Conservation (phyloP, 2,113 vertebrate genomes). For the Tauraco erythrolophus region DNA sequence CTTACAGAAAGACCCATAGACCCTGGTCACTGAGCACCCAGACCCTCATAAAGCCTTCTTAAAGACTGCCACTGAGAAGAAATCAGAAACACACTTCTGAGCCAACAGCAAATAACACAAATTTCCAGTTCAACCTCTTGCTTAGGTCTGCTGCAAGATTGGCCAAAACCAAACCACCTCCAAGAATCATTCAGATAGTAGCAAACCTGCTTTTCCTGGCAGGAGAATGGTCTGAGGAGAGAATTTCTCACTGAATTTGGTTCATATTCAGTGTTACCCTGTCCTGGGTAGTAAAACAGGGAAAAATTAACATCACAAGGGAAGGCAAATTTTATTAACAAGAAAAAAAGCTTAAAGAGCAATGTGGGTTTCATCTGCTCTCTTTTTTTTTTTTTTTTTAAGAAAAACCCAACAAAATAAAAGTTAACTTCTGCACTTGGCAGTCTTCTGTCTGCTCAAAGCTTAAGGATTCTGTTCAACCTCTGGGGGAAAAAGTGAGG, state of each 20-base stretch:
- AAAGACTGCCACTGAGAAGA: background rate
- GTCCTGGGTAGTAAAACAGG: background rate
- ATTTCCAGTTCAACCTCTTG: background rate
- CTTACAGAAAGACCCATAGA: background rate
- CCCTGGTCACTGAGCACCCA: background rate
- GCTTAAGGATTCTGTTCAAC: background rate
- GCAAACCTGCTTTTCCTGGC: background rate
- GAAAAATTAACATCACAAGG: background rate
- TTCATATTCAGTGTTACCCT: background rate
- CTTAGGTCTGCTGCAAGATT: background rate
- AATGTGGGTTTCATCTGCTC: background rate
- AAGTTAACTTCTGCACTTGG: background rate
- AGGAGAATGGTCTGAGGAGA: background rate
- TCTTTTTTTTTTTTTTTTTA: background rate
- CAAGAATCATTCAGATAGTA: background rate
- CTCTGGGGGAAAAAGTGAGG: background rate
- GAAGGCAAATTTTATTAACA: constrained; percentile 27
- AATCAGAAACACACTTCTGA: background rate
- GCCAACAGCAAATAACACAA: background rate
- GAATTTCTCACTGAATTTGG: background rate
- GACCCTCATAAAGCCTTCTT: background rate
- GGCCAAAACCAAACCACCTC: background rate
- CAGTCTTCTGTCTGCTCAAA: background rate
- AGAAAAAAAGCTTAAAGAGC: background rate
- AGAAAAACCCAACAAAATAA: background rate